phyloP scores from a whole-genome alignment of 2,797 vertebrate species.

The Myiothlypis coronata region DNA sequence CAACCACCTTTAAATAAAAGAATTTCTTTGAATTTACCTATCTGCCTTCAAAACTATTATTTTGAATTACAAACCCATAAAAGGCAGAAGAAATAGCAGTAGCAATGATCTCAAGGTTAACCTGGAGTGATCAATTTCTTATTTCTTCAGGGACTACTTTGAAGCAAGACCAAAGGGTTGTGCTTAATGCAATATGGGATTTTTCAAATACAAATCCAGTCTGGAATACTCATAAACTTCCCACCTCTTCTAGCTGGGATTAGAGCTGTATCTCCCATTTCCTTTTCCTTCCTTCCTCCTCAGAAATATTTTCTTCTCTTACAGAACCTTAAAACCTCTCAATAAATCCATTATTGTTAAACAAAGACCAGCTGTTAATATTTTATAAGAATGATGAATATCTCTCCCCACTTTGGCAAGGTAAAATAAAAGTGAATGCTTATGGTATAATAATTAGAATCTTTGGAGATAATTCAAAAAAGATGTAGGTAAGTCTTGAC shows the following conservation, averaged over 20 bases:
- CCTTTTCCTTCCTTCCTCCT: background rate
- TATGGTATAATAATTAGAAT: constrained; percentile 33
- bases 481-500: background rate
- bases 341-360: background rate
- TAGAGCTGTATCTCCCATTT: background rate
- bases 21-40: background rate
- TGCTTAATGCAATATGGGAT: background rate
- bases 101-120: background rate
- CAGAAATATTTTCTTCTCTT: background rate
- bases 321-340: background rate
- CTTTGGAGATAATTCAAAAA: constrained; percentile 30
- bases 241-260: background rate
- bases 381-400: background rate
- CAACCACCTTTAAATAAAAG: background rate
- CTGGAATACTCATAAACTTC: background rate
- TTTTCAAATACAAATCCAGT: background rate
- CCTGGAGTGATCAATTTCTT: background rate
- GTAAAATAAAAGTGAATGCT: constrained; percentile 8
- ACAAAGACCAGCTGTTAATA: background rate
- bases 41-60: background rate
- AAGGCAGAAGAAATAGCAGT: background rate
- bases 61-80: background rate
- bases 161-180: background rate
- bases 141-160: background rate
- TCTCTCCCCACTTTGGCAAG: background rate